Evolutionary conservation across 2,888 invertebrate genomes (phyloP).

Genomic region (Scrobipalpa atriplicella): DNA sequence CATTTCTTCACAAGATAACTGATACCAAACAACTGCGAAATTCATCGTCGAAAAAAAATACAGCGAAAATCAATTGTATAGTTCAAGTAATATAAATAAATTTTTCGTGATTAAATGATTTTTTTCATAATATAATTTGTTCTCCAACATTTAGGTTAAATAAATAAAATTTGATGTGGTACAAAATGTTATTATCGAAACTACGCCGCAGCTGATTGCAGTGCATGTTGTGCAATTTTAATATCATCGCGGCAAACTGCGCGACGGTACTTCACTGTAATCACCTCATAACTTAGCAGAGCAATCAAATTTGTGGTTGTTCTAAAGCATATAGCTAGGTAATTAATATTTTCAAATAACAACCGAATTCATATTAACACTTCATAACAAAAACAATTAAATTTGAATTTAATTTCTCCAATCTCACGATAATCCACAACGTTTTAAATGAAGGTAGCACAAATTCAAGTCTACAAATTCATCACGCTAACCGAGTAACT

Average conservation of each 20-base stretch:
- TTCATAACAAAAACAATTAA: constrained; percentile 1
- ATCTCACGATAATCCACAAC: constrained; percentile 1
- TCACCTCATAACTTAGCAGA: constrained; percentile 25
- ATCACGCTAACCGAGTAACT: constrained; percentile 5
- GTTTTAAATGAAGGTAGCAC: constrained; percentile 3
- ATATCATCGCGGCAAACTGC: background rate
- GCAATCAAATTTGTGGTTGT: constrained; percentile 25
- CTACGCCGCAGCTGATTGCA: background rate
- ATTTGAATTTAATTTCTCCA: constrained; percentile 17
- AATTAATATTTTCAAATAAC: too few species aligned
- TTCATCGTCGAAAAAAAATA: too few species aligned
- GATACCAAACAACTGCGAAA: too few species aligned
- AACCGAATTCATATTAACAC: constrained; percentile 13
- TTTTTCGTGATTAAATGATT: too few species aligned
- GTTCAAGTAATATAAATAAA: too few species aligned
- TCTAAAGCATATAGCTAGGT: too few species aligned
- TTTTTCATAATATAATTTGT: too few species aligned
- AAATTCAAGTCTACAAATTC: constrained; percentile 1
- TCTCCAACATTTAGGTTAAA: too few species aligned
- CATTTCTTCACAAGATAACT: too few species aligned
- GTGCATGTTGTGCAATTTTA: background rate
- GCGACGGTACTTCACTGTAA: background rate
- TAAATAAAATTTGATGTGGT: too few species aligned
- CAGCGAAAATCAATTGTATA: too few species aligned
- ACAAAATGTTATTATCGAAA: background rate